Base-by-base conservation (phyloP, 2,888 invertebrate species). In the Subacronicta megacephala region DNA sequence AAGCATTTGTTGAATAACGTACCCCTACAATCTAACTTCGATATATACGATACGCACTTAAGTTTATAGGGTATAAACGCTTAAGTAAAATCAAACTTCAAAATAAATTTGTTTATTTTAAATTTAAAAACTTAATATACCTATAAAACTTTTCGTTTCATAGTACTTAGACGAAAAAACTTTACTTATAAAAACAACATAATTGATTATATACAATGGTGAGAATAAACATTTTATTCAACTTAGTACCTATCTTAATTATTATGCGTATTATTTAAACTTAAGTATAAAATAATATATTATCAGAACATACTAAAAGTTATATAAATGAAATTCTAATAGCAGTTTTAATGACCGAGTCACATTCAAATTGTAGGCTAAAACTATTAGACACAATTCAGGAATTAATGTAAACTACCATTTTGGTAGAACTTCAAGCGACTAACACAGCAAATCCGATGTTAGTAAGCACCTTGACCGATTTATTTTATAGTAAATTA, bases 391-490 rank as follows among this genome's bases (percentile, higher is more conserved):
- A 31, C 31, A 31, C 31, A 31, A 4, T 3, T 29, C 0, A 4
- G 3, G 0, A 12, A 12, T 12, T 12, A 31, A 13, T 9, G 10
- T 9, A 20, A 37, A 9, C 1, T 65, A 70, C 71, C 44, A 52
- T 57, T 56, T 44, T 65, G 37, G 65, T 70, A 66, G 66, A 47
- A 52, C 38, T 35, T 7, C 4, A 9, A 20, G 5, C 3, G 2
- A n/a, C 7, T 0, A 62, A 37, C 56, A 53, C 36, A 31, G 20
- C n/a, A 20, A 10, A 15, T 29, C 37, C 33, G 13, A 16, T 38
- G 7, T n/a, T n/a, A n/a, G n/a, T n/a, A 1, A 23, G n/a, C 10
- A 26, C 44, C 66, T 66, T 58, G 65, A 49, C 65, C 65, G 29
- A 70, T 51, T 42, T 62, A 49, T 9, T 41, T 15, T 46, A 18